Evolutionary conservation across 1,140 invertebrate genomes (phyloP).

Genomic region (Elysia chlorotica): DNA sequence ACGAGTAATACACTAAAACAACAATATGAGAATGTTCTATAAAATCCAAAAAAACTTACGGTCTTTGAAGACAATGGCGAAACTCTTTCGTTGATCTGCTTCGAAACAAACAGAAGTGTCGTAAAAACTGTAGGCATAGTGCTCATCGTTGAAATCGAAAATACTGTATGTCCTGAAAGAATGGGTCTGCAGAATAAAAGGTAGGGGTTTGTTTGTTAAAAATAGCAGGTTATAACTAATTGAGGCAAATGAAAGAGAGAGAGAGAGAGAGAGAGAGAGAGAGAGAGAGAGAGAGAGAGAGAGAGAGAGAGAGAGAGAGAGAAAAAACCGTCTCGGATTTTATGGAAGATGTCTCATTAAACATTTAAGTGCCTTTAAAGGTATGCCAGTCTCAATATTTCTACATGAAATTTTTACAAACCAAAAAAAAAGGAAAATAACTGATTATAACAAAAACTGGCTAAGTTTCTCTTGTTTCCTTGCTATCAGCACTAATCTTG

Average conservation of each 20-base stretch:
- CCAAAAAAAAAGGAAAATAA: too few species aligned
- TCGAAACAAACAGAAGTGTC: constrained; percentile 3
- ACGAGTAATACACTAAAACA: too few species aligned
- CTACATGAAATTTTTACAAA: too few species aligned
- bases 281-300: not conserved
- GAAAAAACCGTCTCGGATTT: not conserved
- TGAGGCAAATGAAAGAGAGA: too few species aligned
- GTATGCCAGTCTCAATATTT: too few species aligned
- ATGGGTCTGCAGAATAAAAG: constrained; percentile 3
- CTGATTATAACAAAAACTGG: too few species aligned
- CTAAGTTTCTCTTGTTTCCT: too few species aligned
- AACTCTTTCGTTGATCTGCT: constrained; percentile 7
- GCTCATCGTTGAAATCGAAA: constrained; percentile 13
- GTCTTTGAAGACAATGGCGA: constrained; percentile 7
- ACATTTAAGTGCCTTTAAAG: too few species aligned
- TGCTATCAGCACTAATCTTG: not conserved
- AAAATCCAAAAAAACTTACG: constrained; percentile 4
- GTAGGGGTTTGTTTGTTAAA: too few species aligned
- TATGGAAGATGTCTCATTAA: not conserved
- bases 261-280: not conserved
- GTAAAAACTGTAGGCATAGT: not conserved
- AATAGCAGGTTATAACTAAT: too few species aligned
- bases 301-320: not conserved
- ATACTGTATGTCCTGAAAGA: not conserved
- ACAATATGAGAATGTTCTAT: too few species aligned